A percentile compares a stretch with the other conserved stretches of the same genome.
These are phyloP conservation scores for Coenonympha arcania DNA, from an alignment of 2,888 invertebrate genomes.

Conservation along the genomic window DNA sequence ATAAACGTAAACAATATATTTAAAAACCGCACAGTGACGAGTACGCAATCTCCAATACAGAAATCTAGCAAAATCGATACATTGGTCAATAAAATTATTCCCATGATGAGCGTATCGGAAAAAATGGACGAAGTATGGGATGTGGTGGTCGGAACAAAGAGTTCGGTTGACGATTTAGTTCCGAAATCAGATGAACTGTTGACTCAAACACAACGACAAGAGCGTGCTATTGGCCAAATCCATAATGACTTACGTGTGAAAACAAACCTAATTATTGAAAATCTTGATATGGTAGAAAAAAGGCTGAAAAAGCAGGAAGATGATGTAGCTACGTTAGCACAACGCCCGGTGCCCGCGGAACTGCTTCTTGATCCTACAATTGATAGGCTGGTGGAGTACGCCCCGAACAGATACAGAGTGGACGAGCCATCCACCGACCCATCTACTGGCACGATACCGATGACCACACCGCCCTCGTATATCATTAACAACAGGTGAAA, in stretches of 20 bases:
- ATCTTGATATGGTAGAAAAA: conserved; percentile 88
- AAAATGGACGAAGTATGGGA: conserved; percentile 95
- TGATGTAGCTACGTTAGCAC: conserved; percentile 84
- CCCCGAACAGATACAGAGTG: conserved; percentile 78
- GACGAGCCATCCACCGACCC: conserved; percentile 60
- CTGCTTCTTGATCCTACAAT: conserved; percentile 82
- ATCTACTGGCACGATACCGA: conserved; percentile 52
- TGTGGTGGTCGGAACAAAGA: conserved; percentile 90
- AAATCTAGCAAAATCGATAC: conserved; percentile 85
- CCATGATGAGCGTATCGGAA: conserved; percentile 88
- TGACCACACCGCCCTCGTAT: conserved; percentile 47
- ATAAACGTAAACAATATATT: conserved; percentile 68
- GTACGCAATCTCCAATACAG: conserved; percentile 72
- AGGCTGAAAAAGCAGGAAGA: conserved; percentile 88
- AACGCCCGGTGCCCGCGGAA: conserved; percentile 82
- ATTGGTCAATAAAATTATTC: conserved; percentile 85
- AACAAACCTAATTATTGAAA: conserved; percentile 89
- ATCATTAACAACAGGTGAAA: conserved; percentile 61
- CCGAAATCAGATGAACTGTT: conserved; percentile 90
- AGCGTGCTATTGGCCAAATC: conserved; percentile 88
- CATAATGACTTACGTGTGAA: conserved; percentile 86
- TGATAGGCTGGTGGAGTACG: conserved; percentile 84
- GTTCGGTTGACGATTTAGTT: conserved; percentile 87
- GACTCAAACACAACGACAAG: conserved; percentile 89
- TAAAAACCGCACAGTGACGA: conserved; percentile 73